phyloP scores from a whole-genome alignment of 2,113 vertebrate species.

The Tringa solitaria region DNA sequence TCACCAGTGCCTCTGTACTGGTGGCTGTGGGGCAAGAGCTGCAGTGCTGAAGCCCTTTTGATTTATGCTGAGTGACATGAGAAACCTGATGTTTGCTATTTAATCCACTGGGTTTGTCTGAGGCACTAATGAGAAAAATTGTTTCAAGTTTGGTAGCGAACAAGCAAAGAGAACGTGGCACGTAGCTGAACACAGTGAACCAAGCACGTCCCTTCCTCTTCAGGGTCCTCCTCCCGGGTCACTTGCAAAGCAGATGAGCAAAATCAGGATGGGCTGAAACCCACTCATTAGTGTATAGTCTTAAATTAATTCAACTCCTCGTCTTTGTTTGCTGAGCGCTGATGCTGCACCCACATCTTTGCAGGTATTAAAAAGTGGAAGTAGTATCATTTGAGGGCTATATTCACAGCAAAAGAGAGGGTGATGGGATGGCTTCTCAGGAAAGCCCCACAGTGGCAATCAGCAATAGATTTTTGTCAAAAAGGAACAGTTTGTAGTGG shows the following conservation, averaged over 20 bases:
- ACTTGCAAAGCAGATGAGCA: background rate
- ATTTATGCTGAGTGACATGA: background rate
- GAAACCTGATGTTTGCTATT: slow-evolving; percentile 4
- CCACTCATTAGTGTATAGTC: background rate
- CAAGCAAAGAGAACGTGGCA: background rate
- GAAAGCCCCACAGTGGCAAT: background rate
- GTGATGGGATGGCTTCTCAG: background rate
- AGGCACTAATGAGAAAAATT: background rate
- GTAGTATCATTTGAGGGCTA: background rate
- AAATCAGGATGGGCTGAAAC: background rate
- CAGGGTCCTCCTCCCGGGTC: background rate
- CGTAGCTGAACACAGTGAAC: background rate
- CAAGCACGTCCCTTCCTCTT: background rate
- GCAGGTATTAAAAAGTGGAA: background rate
- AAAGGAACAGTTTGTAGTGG: background rate
- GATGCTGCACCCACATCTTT: background rate
- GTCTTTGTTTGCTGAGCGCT: background rate
- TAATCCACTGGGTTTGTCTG: background rate
- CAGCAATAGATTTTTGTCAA: background rate
- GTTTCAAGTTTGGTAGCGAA: background rate
- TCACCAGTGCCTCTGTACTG: background rate
- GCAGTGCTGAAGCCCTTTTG: background rate
- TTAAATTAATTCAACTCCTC: background rate
- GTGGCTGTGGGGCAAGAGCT: background rate
- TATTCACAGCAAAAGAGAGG: background rate